Percentiles rank a stretch among this genome's conserved stretches.
Evolutionary conservation across 2,888 invertebrate genomes (phyloP).

Genomic region (Drepanosiphum platanoidis): DNA sequence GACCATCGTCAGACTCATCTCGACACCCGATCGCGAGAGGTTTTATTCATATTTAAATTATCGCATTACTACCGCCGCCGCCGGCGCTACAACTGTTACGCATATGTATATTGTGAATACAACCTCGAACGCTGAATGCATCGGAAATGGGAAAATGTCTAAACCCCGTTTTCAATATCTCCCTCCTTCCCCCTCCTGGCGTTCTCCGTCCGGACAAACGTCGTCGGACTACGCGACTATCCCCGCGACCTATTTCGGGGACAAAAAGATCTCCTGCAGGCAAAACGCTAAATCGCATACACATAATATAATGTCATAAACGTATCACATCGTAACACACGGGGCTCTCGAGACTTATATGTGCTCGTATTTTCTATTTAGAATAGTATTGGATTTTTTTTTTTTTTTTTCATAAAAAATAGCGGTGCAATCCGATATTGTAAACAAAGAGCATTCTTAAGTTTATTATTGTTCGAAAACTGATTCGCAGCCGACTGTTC

Average conservation of each 20-base stretch:
- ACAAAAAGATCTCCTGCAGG: slow-evolving; percentile 10
- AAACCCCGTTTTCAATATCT: slow-evolving; percentile 54
- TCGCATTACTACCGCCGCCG: slow-evolving; percentile 23
- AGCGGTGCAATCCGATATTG: not conserved
- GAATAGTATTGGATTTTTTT: not conserved
- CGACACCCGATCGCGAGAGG: not conserved
- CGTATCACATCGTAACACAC: not conserved
- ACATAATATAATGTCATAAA: slow-evolving; percentile 13
- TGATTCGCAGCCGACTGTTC: no score
- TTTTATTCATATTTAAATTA: slow-evolving; percentile 58
- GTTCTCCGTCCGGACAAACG: not conserved
- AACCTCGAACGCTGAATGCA: slow-evolving; percentile 22
- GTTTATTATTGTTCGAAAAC: no score
- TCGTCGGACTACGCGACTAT: not conserved
- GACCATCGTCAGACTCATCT: not conserved
- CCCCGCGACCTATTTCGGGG: not conserved
- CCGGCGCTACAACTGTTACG: no score
- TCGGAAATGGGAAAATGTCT: slow-evolving; percentile 54
- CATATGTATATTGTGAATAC: slow-evolving; percentile 15
- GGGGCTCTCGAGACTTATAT: not conserved
- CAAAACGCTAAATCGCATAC: slow-evolving; percentile 5
- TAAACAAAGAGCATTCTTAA: not conserved
- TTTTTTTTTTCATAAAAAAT: not conserved
- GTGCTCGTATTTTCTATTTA: slow-evolving; percentile 5
- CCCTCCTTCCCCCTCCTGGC: not conserved